Percentiles rank a stretch among this genome's conserved stretches.
phyloP scores from a whole-genome alignment of 2,888 invertebrate genomes.

The Hemithea aestivaria region DNA sequence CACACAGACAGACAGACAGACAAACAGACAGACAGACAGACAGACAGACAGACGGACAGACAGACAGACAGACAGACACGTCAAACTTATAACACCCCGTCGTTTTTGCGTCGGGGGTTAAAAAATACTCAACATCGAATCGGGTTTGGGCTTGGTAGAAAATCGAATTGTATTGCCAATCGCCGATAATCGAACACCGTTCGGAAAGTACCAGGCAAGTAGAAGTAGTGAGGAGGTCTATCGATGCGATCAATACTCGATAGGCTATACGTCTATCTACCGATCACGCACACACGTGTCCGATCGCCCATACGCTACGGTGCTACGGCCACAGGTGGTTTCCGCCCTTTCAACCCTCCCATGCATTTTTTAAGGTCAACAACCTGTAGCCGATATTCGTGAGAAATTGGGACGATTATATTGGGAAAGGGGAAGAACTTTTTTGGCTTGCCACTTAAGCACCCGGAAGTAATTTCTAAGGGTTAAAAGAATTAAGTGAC shows the following conservation, averaged over 20 bases:
- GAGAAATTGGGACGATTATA: conserved; percentile 17
- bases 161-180: conserved; percentile 63
- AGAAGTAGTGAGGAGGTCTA: conserved; percentile 43
- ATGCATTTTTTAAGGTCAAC: conserved; percentile 15
- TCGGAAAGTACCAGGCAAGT: conserved; percentile 68
- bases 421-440: conserved; percentile 3
- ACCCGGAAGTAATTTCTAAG: too few relatives aligned
- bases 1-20: too few relatives aligned
- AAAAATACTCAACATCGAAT: too few relatives aligned
- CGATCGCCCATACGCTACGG: conserved; percentile 15
- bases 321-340: conserved; percentile 24
- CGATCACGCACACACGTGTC: conserved; percentile 11
- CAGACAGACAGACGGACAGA: too few relatives aligned
- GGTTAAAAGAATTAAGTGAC: too few relatives aligned
- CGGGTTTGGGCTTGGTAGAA: neutral
- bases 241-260: conserved; percentile 66
- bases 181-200: conserved; percentile 70
- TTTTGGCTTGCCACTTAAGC: too few relatives aligned
- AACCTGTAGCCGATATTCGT: conserved; percentile 15
- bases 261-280: conserved; percentile 26
- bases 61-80: too few relatives aligned
- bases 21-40: too few relatives aligned
- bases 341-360: conserved; percentile 17
- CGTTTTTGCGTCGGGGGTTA: too few relatives aligned
- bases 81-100: too few relatives aligned